Evolutionary conservation across 1,140 invertebrate species (phyloP).

Genomic region (Drosophila busckii): DNA sequence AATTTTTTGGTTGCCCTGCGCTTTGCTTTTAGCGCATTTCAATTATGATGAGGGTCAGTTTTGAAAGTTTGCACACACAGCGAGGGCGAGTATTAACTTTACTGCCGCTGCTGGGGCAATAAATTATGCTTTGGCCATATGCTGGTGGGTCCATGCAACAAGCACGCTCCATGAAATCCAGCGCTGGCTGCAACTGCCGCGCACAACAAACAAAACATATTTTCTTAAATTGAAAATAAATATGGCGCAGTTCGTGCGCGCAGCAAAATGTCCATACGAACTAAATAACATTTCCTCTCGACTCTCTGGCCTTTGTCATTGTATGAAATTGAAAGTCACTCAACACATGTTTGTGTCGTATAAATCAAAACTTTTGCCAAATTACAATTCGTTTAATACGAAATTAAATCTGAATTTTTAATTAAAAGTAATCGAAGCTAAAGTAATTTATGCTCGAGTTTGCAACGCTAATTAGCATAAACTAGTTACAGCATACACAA

Average conservation of each 20-base stretch:
- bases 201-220: too few species aligned
- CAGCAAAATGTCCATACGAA: slow-evolving; percentile 56
- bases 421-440: too few species aligned
- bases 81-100: slow-evolving; percentile 55
- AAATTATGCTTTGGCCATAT: slow-evolving; percentile 51
- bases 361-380: neutral
- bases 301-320: too few species aligned
- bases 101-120: slow-evolving; percentile 44
- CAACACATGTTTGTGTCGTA: neutral
- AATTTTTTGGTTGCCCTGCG: too few species aligned
- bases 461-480: slow-evolving; percentile 9
- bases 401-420: too few species aligned
- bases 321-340: slow-evolving; percentile 9
- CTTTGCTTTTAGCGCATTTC: slow-evolving; percentile 60
- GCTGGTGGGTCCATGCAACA: slow-evolving; percentile 57
- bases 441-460: too few species aligned
- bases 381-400: too few species aligned
- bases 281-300: slow-evolving; percentile 25
- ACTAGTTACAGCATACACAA: too few species aligned
- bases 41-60: slow-evolving; percentile 68
- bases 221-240: slow-evolving; percentile 71
- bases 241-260: slow-evolving; percentile 35
- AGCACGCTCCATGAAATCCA: slow-evolving; percentile 11
- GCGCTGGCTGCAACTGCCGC: slow-evolving; percentile 41
- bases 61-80: slow-evolving; percentile 34